Evolutionary conservation across 2,888 invertebrate species (phyloP), one percentile per base, ranked within the genome.

Genomic region (Peribatodes rhomboidaria): DNA sequence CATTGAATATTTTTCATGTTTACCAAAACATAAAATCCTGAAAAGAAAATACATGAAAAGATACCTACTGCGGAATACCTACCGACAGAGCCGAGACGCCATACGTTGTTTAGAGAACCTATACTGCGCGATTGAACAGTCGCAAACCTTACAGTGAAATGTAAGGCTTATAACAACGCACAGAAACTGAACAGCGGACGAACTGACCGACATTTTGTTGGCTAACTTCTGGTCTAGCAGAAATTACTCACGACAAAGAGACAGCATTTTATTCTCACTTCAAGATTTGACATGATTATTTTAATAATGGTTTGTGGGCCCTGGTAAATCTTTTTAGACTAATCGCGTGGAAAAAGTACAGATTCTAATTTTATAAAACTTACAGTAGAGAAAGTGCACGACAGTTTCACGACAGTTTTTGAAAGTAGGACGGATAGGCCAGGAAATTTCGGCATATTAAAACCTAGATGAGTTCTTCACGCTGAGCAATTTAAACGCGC

Each of bases 71-170:
- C 42, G 61, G 33, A 33, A 84, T 87, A 87, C 87, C 87, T 85
- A 85, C 87, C 87, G 83, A 87, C 85, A 86, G 70, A 83, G 83
- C 86, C 85, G 84, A 79, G 83, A 82, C 85, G 80, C 75, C 74
- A 52, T 14, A 47, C 11, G 18, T 71, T 59, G 52, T 61, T 54
- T 41, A 58, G 31, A 47, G 18, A 42, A 33, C 4, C 14, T 64
- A 57, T 47, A 57, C 52, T 61, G 44, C 10, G 41, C 55, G 57
- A 57, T 41, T 42, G 10, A 37, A 14, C 39, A 61, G 60, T 58
- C 50, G 22, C 20, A 50, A 42, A 59, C 44, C 37, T 35, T 52
- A 49, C 33, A 4, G 20, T 35, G 2, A 13, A 13, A 2, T 20
- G 50, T 50, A 50, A 50, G 20, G 50, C 11, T 18, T 35, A 20